Conservation (phyloP, 2,888 invertebrate species). For the Ornithoptera alexandrae region DNA sequence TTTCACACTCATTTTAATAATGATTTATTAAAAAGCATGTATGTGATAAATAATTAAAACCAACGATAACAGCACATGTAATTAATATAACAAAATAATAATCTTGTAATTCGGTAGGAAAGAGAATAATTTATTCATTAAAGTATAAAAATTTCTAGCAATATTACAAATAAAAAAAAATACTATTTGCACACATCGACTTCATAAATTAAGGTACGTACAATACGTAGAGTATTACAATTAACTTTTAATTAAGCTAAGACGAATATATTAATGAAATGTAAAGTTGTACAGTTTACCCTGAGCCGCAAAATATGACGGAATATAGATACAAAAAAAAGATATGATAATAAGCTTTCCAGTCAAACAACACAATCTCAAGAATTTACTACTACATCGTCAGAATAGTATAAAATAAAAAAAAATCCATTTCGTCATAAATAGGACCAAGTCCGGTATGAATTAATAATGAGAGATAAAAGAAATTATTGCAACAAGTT, state of each 20-base stretch:
- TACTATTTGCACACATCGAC: constrained; percentile 22
- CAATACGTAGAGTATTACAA: constrained; percentile 23
- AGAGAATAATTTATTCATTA: constrained; percentile 42
- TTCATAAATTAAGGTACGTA: constrained; percentile 27
- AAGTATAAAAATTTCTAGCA: constrained; percentile 39
- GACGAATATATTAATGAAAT: constrained; percentile 8
- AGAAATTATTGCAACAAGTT: not conserved
- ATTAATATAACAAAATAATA: constrained; percentile 12
- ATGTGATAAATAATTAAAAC: not conserved
- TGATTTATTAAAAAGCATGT: too few species aligned
- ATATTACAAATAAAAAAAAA: constrained; percentile 35
- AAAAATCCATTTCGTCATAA: not conserved
- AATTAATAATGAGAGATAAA: not conserved
- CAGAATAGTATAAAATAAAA: not conserved
- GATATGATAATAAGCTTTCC: constrained; percentile 2
- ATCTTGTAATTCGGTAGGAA: constrained; percentile 36
- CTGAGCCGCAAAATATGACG: constrained; percentile 12
- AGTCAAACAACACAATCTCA: not conserved
- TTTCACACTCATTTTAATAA: too few species aligned
- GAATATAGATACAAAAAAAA: constrained; percentile 8
- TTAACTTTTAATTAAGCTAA: not conserved
- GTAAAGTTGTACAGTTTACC: constrained; percentile 16
- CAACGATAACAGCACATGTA: not conserved
- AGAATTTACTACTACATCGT: not conserved
- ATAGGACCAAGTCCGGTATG: not conserved